These are phyloP conservation scores for Molossus molossus DNA, from an alignment of 2,797 vertebrate species.

Conservation along the genomic window DNA sequence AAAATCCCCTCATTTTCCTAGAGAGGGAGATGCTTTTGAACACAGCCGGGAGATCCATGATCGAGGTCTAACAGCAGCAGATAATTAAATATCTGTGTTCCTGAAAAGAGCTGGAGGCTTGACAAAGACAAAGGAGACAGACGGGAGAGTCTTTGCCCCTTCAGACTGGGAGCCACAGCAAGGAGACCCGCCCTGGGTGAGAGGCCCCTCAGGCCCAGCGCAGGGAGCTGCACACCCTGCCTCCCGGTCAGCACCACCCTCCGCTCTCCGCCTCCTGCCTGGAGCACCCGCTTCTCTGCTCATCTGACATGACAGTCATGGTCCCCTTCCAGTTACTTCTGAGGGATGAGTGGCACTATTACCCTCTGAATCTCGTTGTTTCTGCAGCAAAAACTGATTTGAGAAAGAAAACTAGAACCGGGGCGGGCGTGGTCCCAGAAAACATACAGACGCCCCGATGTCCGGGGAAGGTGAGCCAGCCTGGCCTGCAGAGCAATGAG, in stretches of 20 bases:
- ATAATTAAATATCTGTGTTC: neutral
- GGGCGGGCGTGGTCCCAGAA: neutral
- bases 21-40: neutral
- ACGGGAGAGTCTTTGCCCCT: accelerated
- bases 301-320: accelerated
- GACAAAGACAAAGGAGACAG: neutral
- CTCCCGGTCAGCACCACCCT: accelerated
- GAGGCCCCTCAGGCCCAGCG: accelerated
- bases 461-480: neutral
- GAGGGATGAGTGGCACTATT: neutral
- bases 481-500: neutral
- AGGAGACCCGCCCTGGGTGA: accelerated
- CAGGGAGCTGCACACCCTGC: accelerated
- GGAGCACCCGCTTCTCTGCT: neutral
- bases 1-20: neutral
- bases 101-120: neutral
- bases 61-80: neutral
- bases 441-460: neutral
- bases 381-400: neutral
- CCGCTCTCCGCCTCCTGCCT: accelerated
- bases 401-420: neutral
- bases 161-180: accelerated
- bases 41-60: neutral
- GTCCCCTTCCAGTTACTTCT: neutral
- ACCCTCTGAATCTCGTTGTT: neutral